Evolutionary conservation across 2,888 invertebrate species (phyloP), one percentile per base, ranked within the genome.

Genomic region (Drosophila helvetica): DNA sequence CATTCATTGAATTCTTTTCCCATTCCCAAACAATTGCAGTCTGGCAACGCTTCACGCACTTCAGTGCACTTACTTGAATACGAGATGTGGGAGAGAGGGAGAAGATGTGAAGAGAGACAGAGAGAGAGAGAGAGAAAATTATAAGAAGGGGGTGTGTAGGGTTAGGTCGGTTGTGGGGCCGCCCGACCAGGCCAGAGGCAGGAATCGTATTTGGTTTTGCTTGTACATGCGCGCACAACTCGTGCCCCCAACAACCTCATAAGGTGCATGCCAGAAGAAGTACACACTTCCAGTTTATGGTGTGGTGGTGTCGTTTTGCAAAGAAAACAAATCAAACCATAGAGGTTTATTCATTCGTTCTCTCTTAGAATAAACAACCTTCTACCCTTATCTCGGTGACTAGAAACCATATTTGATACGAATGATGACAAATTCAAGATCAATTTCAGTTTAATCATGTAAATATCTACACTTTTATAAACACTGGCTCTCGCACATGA

Each of bases 161-260:
- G 56, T 22, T 45, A 46, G 47, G 65, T 15, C 30, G 43, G 43
- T 22, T 42, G 45, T 30, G 53, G 45, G 30, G 64, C 42, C 30
- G 64, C 42, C 30, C 38, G 38, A 38, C 38, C 38, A 38, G 15
- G 38, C 38, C 15, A 38, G 33, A 12, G 33, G 38, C 22, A 42
- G 33, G 25, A 42, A 45, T 53, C 58, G 54, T 54, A 43, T 19
- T 33, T 48, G 63, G n/a, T 62, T 63, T 63, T 45, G 38, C 33
- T 12, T 12, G 67, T 48, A 79, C 83, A 86, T 86, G 80, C 83
- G 86, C 80, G 83, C 75, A 75, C 72, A 77, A 77, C 83, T 81
- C 81, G 45, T 67, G 71, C 62, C 75, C 71, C 77, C 85, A 81
- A 54, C 63, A 18, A 48, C 43, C 66, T n/a, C 4, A 10, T 7